These are phyloP conservation scores for Agrilus mali DNA, from an alignment of 2,888 invertebrate genomes.

Conservation along the genomic window DNA sequence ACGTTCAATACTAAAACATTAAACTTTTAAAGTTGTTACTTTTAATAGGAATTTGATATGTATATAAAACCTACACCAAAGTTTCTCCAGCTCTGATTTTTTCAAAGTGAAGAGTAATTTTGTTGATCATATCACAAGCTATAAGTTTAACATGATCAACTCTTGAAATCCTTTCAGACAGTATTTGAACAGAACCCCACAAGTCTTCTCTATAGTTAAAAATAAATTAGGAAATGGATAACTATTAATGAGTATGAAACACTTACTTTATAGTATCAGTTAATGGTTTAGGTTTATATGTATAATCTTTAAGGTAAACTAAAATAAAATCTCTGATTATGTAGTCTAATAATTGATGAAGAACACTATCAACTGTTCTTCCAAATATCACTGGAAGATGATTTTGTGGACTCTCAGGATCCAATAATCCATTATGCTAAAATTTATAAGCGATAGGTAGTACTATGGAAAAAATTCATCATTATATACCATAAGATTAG, in stretches of 20 bases:
- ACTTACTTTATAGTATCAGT: constrained; percentile 38
- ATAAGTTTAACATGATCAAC: constrained; percentile 74
- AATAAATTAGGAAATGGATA: constrained; percentile 21
- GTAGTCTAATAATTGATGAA: constrained; percentile 73
- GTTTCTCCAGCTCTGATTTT: constrained; percentile 66
- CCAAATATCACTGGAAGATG: constrained; percentile 72
- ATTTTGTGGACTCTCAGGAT: constrained; percentile 15
- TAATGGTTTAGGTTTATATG: constrained; percentile 37
- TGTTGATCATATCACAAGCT: constrained; percentile 69
- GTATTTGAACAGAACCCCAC: constrained; percentile 66
- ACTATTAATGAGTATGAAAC: constrained; percentile 1
- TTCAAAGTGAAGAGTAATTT: constrained; percentile 75
- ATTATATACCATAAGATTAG: constrained; percentile 44
- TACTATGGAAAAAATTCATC: neutral
- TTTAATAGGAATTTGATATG: constrained; percentile 2
- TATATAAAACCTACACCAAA: constrained; percentile 50
- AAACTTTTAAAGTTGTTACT: constrained; percentile 3
- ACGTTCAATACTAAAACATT: constrained; percentile 42
- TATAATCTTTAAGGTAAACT: constrained; percentile 55
- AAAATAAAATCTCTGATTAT: constrained; percentile 67
- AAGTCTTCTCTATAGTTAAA: constrained; percentile 61
- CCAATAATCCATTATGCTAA: no score
- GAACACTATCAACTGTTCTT: constrained; percentile 68
- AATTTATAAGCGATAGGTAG: no score
- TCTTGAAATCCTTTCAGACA: constrained; percentile 59